Evolutionary conservation across 2,797 vertebrate genomes (phyloP).

Genomic region (Pachyuromys duprasi): DNA sequence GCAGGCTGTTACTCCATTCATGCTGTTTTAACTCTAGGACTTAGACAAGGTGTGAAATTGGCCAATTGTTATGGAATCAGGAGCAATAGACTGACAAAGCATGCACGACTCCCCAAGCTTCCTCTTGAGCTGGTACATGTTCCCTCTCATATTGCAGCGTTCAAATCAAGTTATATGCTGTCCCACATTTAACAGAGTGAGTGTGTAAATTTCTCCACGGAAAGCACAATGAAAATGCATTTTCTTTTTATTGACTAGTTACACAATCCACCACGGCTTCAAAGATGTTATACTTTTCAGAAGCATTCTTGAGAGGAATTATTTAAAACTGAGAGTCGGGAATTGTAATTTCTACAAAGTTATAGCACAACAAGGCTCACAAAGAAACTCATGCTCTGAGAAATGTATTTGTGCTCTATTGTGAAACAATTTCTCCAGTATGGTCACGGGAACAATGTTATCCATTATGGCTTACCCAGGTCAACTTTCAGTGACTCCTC

Average conservation of each 20-base stretch:
- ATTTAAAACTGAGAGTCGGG: slow-evolving; percentile 62
- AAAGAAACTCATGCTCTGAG: slow-evolving; percentile 61
- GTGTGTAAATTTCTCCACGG: slow-evolving; percentile 19
- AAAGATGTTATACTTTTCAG: slow-evolving; percentile 56
- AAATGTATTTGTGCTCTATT: slow-evolving; percentile 48
- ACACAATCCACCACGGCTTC: neutral
- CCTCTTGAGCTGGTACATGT: neutral
- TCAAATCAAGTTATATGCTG: slow-evolving; percentile 41
- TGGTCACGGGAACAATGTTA: neutral
- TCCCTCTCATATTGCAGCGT: neutral
- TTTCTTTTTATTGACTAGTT: slow-evolving; percentile 62
- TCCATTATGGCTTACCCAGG: slow-evolving; percentile 27
- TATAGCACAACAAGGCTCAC: slow-evolving; percentile 54
- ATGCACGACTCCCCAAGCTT: neutral
- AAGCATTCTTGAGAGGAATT: slow-evolving; percentile 53
- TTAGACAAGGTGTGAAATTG: slow-evolving; percentile 17
- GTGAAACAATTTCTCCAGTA: slow-evolving; percentile 49
- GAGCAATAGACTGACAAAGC: slow-evolving; percentile 4
- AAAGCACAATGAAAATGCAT: neutral
- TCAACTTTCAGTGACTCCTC: neutral
- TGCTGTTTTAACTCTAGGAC: slow-evolving; percentile 29
- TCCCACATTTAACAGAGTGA: neutral
- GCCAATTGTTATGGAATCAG: slow-evolving; percentile 19
- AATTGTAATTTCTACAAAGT: slow-evolving; percentile 60
- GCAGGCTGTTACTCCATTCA: neutral